Percentiles rank a stretch among this genome's conserved stretches.
phyloP scores from a whole-genome alignment of 1,140 invertebrate genomes.

The Neodiprion fabricii region DNA sequence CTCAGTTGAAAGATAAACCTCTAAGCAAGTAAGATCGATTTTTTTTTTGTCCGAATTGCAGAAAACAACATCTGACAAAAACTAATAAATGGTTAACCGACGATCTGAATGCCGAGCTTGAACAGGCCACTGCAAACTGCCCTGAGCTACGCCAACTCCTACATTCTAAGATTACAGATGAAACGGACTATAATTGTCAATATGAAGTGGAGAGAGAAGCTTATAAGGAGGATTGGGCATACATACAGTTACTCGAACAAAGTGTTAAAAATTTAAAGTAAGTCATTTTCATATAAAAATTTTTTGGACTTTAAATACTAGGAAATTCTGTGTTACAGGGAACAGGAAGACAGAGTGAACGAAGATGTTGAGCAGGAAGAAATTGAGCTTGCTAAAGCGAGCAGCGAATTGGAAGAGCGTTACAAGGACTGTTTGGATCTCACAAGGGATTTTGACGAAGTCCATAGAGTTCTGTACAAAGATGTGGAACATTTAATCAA shows the following conservation, averaged over 20 bases:
- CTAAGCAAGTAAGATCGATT: not conserved
- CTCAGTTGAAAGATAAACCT: not conserved
- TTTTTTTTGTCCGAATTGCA: slow-evolving; percentile 26
- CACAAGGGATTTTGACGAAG: slow-evolving; percentile 43
- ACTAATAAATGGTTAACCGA: slow-evolving; percentile 39
- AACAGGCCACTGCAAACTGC: slow-evolving; percentile 39
- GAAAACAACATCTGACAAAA: slow-evolving; percentile 42
- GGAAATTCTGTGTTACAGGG: slow-evolving; percentile 37
- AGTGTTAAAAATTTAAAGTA: slow-evolving; percentile 49
- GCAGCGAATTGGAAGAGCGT: slow-evolving; percentile 40
- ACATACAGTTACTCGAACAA: slow-evolving; percentile 41
- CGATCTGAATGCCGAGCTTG: slow-evolving; percentile 44
- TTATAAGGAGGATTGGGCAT: slow-evolving; percentile 44
- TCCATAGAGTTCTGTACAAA: slow-evolving; percentile 40
- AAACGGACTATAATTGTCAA: slow-evolving; percentile 27
- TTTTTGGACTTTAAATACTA: slow-evolving; percentile 11
- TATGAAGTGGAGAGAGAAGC: slow-evolving; percentile 42
- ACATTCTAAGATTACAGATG: slow-evolving; percentile 28
- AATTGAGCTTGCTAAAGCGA: slow-evolving; percentile 37
- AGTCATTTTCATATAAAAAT: slow-evolving; percentile 9
- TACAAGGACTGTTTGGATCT: slow-evolving; percentile 41
- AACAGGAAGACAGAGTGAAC: slow-evolving; percentile 43
- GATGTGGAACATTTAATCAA: slow-evolving; percentile 41
- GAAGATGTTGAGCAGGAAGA: slow-evolving; percentile 47
- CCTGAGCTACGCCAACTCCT: slow-evolving; percentile 46